Evolutionary conservation across 2,113 vertebrate species (phyloP).

Genomic region (Planiliza haematocheilus): DNA sequence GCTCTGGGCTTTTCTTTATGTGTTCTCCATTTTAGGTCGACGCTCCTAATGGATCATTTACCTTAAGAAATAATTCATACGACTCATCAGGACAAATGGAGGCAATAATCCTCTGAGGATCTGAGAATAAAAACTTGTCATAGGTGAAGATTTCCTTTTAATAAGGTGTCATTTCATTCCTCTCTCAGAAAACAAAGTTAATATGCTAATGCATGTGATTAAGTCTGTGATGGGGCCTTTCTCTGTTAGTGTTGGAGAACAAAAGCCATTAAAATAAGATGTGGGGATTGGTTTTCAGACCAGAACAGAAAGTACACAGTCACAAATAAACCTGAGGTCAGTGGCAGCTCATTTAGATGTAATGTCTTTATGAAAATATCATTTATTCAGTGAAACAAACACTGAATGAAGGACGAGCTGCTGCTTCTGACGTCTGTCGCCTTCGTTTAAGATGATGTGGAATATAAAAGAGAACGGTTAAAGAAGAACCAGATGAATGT

Average conservation of each 20-base stretch:
- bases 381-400: not conserved
- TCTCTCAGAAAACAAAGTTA: slow-evolving; percentile 13
- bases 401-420: too few relatives aligned
- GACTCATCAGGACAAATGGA: slow-evolving; percentile 40
- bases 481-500: too few relatives aligned
- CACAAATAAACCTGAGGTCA: not conserved
- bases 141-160: slow-evolving; percentile 40
- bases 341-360: not conserved
- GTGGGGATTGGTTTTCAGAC: not conserved
- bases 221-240: not conserved
- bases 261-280: not conserved
- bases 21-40: slow-evolving; percentile 20
- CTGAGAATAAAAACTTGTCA: slow-evolving; percentile 5
- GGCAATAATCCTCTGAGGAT: slow-evolving; percentile 8
- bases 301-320: not conserved
- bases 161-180: not conserved
- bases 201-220: not conserved
- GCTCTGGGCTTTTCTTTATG: not conserved
- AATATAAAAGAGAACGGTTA: too few relatives aligned
- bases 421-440: too few relatives aligned
- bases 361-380: not conserved
- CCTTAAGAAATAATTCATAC: slow-evolving; percentile 44
- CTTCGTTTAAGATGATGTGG: too few relatives aligned
- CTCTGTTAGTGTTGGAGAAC: not conserved
- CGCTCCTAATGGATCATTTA: slow-evolving; percentile 56